Conservation (phyloP, 2,797 vertebrate genomes). For the Sardinella longiceps region DNA sequence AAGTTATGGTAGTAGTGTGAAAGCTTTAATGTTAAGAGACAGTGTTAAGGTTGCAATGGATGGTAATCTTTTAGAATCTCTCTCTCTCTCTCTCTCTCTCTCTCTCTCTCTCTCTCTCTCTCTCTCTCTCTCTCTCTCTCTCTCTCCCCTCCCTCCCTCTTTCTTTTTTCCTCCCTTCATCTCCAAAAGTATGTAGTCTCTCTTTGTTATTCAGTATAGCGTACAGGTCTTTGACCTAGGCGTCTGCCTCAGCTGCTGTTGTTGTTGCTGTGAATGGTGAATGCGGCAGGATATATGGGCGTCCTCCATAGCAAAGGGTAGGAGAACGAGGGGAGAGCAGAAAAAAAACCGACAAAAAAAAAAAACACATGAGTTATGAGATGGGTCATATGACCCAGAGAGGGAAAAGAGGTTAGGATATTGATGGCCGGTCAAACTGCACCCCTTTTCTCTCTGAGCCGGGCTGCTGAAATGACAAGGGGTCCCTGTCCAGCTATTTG, state of each 20-base stretch:
- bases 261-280: slow-evolving; percentile 30
- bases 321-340: background rate
- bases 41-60: background rate
- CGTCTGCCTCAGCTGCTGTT: background rate
- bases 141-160: background rate
- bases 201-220: background rate
- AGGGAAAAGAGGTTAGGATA: slow-evolving; percentile 43
- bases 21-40: background rate
- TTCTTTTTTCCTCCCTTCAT: background rate
- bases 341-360: no score
- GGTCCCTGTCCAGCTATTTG: slow-evolving; percentile 49
- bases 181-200: background rate
- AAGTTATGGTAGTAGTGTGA: background rate
- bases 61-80: background rate
- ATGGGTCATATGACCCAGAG: slow-evolving; percentile 45
- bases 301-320: slow-evolving; percentile 44
- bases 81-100: background rate
- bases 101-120: background rate
- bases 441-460: slow-evolving; percentile 42
- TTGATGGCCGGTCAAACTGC: slow-evolving; percentile 41
- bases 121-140: background rate
- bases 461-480: slow-evolving; percentile 33
- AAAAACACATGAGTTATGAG: slow-evolving; percentile 41
- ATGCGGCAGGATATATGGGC: slow-evolving; percentile 51
- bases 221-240: background rate